A percentile compares a stretch with the other conserved stretches of the same genome.
phyloP scores from a whole-genome alignment of 2,113 vertebrate species.

The Thryonomys swinderianus region DNA sequence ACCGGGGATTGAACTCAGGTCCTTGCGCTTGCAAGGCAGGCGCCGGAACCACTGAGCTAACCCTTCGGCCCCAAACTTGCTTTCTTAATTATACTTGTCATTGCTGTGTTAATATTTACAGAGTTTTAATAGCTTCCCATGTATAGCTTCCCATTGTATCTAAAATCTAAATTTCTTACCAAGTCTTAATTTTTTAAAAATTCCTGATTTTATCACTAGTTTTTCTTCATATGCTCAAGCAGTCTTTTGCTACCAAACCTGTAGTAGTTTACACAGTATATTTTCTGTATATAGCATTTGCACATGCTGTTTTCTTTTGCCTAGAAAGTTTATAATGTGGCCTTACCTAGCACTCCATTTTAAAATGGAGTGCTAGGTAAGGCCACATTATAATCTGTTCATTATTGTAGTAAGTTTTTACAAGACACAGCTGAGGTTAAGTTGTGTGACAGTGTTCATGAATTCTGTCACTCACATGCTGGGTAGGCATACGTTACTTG shows the following conservation, averaged over 20 bases:
- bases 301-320: not conserved
- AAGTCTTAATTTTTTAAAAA: not conserved
- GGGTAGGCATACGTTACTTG: not conserved
- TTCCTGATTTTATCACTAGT: not conserved
- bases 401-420: not conserved
- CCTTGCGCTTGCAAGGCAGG: no score
- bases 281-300: not conserved
- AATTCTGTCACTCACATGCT: not conserved
- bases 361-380: not conserved
- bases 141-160: not conserved
- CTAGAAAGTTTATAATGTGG: not conserved
- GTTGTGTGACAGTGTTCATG: not conserved
- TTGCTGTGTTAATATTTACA: not conserved
- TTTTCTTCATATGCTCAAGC: not conserved
- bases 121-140: not conserved
- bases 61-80: no score
- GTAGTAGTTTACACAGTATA: not conserved
- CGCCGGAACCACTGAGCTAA: no score
- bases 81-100: not conserved
- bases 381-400: not conserved
- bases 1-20: no score
- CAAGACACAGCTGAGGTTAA: not conserved
- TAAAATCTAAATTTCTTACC: not conserved
- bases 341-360: not conserved
- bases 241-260: not conserved